Evolutionary conservation across 2,797 vertebrate species (phyloP), one percentile per base, ranked within the genome.

Genomic region (Siniperca scherzeri): DNA sequence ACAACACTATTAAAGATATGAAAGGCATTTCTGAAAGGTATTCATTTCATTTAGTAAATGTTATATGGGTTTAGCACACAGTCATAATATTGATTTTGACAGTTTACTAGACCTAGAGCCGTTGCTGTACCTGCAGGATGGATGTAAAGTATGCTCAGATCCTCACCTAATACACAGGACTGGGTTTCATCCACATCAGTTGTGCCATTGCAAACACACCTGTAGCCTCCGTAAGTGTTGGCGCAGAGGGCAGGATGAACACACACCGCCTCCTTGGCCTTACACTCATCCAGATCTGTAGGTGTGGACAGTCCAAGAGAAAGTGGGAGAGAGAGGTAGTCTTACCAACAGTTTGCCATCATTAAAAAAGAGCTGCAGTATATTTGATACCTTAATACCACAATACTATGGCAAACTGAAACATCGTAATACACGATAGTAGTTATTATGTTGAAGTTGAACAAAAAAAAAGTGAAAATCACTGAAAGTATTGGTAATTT

Each of bases 191-290:
- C 94, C 74, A 97, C 85, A 3, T 96, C 95, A 1, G 92, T 79
- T 0, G 90, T 96, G 73, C 93, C 94, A 3, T 97, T 96, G 85
- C 97, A 97, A 62, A 97, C 74, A 87, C 97, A 97, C 81, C 94
- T 94, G 91, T 96, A 96, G 76, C 96, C 94, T 55, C 97, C 97
- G 0, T 97, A 97, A 1, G 96, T 97, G 94, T 97, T 97, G 75
- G 77, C n/a, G 74, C 97, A 97, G 57, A 91, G 75, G 6, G 96
- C 93, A 27, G 93, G 90, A 3, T 12, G 67, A 62, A 79, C 79
- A 78, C 97, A 97, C 13, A 1, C 46, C 0, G 83, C 83, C 80
- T 95, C 92, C 5, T 92, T 91, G 65, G 88, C 59, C 53, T 78
- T 42, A 80, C 96, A 97, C 89, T 97, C 97, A 76, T 97, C 95